Evolutionary conservation across 2,113 vertebrate species (phyloP), one percentile per base, ranked within the genome.

Genomic region (Panthera leo): DNA sequence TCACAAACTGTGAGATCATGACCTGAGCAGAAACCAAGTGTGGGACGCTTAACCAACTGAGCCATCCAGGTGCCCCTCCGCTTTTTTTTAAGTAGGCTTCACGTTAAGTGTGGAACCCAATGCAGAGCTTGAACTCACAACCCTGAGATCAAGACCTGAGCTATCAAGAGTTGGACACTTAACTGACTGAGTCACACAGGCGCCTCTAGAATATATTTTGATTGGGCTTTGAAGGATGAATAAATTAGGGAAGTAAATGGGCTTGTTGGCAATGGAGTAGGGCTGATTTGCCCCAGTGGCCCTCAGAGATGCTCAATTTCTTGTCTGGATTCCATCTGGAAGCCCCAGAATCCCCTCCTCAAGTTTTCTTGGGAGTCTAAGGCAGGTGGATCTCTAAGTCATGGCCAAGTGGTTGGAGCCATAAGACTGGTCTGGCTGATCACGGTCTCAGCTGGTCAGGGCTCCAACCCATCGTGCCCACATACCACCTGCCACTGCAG

Each of bases 281-380:
- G 45, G 45, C 45, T 11, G 5, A 5, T 78, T 88, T 94, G 29
- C 58, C 65, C 51, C 14, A 2, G 2, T 25, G 29, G 36, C 12
- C 8, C 36, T 76, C 53, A 76, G 65, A 51, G 45, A 51, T 53
- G 27, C 10, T 76, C 55, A 45, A 9, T 21, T 58, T 90, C 36
- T 61, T 80, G 55, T 48, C 14, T 42, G 23, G 83, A 80, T 92
- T 88, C 73, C 86, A 73, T 85, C 94, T 48, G 25, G 88, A 87
- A 73, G 34, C 36, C 67, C 73, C n/a, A 55, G 42, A 71, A 36
- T 18, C 13, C 45, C 39, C 18, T 67, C 55, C 21, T 36, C 2
- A 4, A 12, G 6, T 90, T 53, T 94, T 5, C 36, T 34, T 19
- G 8, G 42, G 53, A 89, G 5, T 31, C 75, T 21, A n/a, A 84